phyloP scores from a whole-genome alignment of 1,140 invertebrate species.

The Caenorhabditis inopinata region DNA sequence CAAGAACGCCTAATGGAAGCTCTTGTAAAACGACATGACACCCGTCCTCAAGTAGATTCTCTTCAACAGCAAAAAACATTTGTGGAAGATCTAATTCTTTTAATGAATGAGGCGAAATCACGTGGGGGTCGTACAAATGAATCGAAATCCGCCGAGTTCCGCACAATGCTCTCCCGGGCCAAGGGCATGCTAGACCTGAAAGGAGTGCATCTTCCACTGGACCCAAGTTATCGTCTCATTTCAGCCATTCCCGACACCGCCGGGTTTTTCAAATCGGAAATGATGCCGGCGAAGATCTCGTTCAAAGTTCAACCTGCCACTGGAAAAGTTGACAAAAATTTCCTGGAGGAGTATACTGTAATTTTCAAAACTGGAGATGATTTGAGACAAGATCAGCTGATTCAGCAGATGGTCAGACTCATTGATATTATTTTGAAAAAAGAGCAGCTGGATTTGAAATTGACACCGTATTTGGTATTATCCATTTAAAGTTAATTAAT shows the following conservation, averaged over 20 bases:
- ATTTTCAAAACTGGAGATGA: slow-evolving; percentile 99
- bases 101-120: slow-evolving; percentile 76
- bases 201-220: slow-evolving; percentile 86
- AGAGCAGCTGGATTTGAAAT: slow-evolving; percentile 89
- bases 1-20: slow-evolving; percentile 24
- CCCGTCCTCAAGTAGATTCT: neutral
- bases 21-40: neutral
- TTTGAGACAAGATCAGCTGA: slow-evolving; percentile 91
- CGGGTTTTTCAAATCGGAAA: slow-evolving; percentile 88
- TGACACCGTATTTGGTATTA: slow-evolving; percentile 75
- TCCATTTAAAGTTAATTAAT: too few relatives aligned
- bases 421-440: slow-evolving; percentile 88
- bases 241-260: slow-evolving; percentile 81
- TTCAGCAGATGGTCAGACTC: slow-evolving; percentile 90
- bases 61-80: slow-evolving; percentile 66
- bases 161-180: slow-evolving; percentile 3
- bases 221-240: slow-evolving; percentile 71
- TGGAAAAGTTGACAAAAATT: slow-evolving; percentile 31
- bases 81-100: slow-evolving; percentile 82
- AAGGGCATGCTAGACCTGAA: slow-evolving; percentile 81
- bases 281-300: slow-evolving; percentile 94
- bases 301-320: slow-evolving; percentile 79
- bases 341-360: slow-evolving; percentile 75
- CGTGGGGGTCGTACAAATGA: slow-evolving; percentile 74
- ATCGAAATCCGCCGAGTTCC: neutral